Evolutionary conservation across 2,113 vertebrate species (phyloP).

Genomic region (Megaceryle maxima): DNA sequence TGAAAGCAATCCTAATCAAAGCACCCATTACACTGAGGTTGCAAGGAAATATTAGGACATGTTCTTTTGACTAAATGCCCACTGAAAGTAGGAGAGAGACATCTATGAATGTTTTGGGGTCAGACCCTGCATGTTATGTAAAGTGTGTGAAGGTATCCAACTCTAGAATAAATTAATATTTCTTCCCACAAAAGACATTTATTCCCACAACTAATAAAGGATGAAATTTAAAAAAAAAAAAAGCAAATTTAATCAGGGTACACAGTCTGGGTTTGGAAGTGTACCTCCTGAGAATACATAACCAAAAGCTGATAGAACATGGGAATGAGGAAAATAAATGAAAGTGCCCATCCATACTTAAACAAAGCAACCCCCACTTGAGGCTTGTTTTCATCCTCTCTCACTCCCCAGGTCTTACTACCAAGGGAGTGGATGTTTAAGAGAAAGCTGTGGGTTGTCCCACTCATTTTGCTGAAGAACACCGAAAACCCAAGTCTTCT

Average conservation of each 20-base stretch:
- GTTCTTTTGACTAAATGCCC: not conserved
- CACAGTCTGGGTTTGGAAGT: not conserved
- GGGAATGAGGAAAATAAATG: not conserved
- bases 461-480: not conserved
- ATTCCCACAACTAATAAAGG: not conserved
- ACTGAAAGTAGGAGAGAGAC: not conserved
- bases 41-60: not conserved
- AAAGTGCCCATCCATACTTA: not conserved
- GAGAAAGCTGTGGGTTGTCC: not conserved
- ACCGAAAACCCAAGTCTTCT: not conserved
- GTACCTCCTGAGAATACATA: not conserved
- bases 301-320: not conserved
- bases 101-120: not conserved
- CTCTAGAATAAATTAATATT: not conserved
- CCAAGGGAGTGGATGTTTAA: not conserved
- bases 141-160: not conserved
- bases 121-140: not conserved
- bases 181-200: not conserved
- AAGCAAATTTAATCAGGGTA: not conserved
- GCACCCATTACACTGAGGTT: not conserved
- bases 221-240: not conserved
- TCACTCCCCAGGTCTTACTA: not conserved
- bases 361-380: not conserved
- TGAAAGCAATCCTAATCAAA: not conserved
- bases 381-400: not conserved